Evolutionary conservation across 1,140 invertebrate genomes (phyloP), one percentile per base, ranked within the genome.

Genomic region (Lepidurus arcticus): DNA sequence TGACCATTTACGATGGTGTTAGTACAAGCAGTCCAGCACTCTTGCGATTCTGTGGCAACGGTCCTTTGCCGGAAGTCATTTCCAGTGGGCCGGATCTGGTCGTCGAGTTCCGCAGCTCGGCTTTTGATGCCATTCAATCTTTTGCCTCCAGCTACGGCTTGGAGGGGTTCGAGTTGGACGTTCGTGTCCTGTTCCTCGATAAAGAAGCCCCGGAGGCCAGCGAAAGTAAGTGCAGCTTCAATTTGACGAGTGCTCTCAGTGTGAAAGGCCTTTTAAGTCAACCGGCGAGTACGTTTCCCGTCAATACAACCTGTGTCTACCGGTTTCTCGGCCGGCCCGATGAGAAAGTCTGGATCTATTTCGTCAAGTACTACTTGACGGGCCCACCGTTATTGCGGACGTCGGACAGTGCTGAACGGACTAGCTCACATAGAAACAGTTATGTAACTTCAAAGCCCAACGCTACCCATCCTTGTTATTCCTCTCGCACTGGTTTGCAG

Each of bases 1-100:
- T 95, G 77, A 94, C 93, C 7, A 91, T 96, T 44, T 96, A 95
- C 85, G 94, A 96, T 83, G 93, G 94, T 47, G 94, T 94, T 82
- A 95, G 92, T 76, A 94, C 93, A 7, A 88, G 93, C 81, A 93
- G 95, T 85, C 93, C 94, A 7, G 90, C 95, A 78, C 91, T 96
- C 80, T 85, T 95, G 79, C 94, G 93, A 85, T 95, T 96, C 84
- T 97, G 94, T 83, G 94, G 94, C 1, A 91, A 91, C 45, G 94
- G 93, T 47, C 90, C 92, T 81, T 88, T 92, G 0, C 79, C 77
- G 3, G 90, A 92, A 82, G 90, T 92, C 16, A 89, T 92, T 78
- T 94, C 93, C 77, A 94, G 92, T 83, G 92, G 93, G 0, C 91
- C 92, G 53, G 93, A 95, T 84, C 87, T 95, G 79, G 86, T 95